A percentile compares a stretch with the other conserved stretches of the same genome.
These are phyloP conservation scores for Nibea albiflora DNA, from an alignment of 2,113 vertebrate genomes.

Conservation along the genomic window DNA sequence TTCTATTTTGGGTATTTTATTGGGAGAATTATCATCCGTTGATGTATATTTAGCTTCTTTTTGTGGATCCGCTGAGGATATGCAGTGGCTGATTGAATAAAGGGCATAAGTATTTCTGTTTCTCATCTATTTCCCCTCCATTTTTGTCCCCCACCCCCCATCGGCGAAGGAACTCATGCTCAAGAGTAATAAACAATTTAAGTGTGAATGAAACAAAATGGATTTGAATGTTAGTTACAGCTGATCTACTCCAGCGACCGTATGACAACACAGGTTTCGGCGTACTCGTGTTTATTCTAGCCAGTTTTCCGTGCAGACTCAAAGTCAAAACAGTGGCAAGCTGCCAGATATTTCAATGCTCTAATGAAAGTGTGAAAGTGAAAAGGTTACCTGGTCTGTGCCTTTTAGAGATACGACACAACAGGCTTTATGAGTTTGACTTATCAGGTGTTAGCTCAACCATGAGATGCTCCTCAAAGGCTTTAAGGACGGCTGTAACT, in stretches of 20 bases:
- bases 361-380: conserved; percentile 53
- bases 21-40: conserved; percentile 74
- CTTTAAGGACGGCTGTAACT: conserved; percentile 29
- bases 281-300: conserved; percentile 16
- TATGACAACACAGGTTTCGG: conserved; percentile 8
- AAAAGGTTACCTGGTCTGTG: conserved; percentile 48
- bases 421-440: conserved; percentile 50
- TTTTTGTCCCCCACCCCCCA: conserved; percentile 37
- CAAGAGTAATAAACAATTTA: conserved; percentile 70
- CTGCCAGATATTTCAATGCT: conserved; percentile 46
- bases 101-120: conserved; percentile 57
- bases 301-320: conserved; percentile 5
- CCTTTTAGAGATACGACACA: conserved; percentile 46
- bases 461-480: conserved; percentile 29
- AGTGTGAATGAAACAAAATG: conserved; percentile 63
- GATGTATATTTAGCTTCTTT: conserved; percentile 73
- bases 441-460: conserved; percentile 41
- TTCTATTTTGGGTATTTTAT: conserved; percentile 74
- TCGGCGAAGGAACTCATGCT: conserved; percentile 38
- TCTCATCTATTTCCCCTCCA: conserved; percentile 54
- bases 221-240: conserved; percentile 63
- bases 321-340: conserved; percentile 48
- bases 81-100: conserved; percentile 71
- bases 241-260: conserved; percentile 23
- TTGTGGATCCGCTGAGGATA: conserved; percentile 48